Conservation (phyloP, 2,113 vertebrate genomes). For the Mellivora capensis region DNA sequence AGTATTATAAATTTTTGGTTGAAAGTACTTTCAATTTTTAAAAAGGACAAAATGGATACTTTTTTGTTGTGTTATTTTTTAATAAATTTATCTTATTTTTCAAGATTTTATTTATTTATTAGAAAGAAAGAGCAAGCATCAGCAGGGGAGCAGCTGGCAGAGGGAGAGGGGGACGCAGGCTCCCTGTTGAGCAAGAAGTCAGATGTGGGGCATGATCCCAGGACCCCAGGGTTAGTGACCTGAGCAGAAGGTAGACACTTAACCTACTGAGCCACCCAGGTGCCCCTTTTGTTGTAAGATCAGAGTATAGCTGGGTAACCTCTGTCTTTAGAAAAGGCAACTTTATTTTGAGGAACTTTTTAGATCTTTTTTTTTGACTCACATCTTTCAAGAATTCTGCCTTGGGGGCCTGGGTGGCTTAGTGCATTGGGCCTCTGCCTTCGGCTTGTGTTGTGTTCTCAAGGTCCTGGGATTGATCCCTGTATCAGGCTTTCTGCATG, state of each 20-base stretch:
- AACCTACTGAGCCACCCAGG: no score
- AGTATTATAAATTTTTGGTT: not conserved
- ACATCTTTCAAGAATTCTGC: not conserved
- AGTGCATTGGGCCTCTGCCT: no score
- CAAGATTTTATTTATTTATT: not conserved
- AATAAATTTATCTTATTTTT: not conserved
- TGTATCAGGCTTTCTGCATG: no score
- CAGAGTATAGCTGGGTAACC: not conserved
- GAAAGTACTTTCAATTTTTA: not conserved
- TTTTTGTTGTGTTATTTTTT: not conserved
- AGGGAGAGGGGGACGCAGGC: not conserved
- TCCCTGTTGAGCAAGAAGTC: not conserved
- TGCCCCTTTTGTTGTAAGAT: no score
- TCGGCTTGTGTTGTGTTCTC: no score
- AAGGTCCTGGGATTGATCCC: no score
- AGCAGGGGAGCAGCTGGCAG: not conserved
- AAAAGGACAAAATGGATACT: not conserved
- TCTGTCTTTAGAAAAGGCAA: not conserved
- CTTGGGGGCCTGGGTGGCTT: no score
- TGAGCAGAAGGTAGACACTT: no score
- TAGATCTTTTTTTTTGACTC: not conserved
- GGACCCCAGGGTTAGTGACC: not conserved
- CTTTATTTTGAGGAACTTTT: not conserved
- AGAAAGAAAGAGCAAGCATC: not conserved
- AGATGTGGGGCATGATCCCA: not conserved